Evolutionary conservation across 2,797 vertebrate genomes (phyloP).

Genomic region (Parauchenoglanis punctatus): DNA sequence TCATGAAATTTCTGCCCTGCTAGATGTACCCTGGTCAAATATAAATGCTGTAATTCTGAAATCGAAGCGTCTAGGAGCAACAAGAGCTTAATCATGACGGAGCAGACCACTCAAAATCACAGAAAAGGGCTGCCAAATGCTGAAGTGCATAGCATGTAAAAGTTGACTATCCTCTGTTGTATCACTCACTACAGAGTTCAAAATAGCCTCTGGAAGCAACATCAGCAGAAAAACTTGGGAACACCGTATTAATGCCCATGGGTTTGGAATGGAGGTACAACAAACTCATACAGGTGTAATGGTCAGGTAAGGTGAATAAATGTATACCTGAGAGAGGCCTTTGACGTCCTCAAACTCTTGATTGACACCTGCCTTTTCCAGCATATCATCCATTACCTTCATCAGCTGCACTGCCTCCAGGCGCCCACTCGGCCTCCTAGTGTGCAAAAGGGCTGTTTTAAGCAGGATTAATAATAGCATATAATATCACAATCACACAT

Average conservation of each 20-base stretch:
- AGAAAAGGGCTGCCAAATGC: not conserved
- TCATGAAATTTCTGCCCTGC: not conserved
- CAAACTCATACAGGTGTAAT: not conserved
- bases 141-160: not conserved
- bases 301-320: not conserved
- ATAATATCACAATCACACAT: not conserved
- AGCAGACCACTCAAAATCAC: not conserved
- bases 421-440: slow-evolving; percentile 85
- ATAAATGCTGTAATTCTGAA: not conserved
- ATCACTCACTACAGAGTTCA: not conserved
- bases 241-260: not conserved
- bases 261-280: not conserved
- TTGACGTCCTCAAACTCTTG: slow-evolving; percentile 70
- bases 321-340: slow-evolving; percentile 81
- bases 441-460: not conserved
- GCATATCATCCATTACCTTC: slow-evolving; percentile 86
- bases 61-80: not conserved
- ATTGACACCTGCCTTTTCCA: slow-evolving; percentile 83
- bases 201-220: not conserved
- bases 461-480: not conserved
- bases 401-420: slow-evolving; percentile 83
- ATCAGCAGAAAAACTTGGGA: not conserved
- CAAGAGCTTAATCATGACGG: not conserved
- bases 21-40: not conserved
- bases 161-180: not conserved